These are phyloP conservation scores for Mormoops blainvillei DNA, from an alignment of 2,113 vertebrate genomes.

Conservation along the genomic window DNA sequence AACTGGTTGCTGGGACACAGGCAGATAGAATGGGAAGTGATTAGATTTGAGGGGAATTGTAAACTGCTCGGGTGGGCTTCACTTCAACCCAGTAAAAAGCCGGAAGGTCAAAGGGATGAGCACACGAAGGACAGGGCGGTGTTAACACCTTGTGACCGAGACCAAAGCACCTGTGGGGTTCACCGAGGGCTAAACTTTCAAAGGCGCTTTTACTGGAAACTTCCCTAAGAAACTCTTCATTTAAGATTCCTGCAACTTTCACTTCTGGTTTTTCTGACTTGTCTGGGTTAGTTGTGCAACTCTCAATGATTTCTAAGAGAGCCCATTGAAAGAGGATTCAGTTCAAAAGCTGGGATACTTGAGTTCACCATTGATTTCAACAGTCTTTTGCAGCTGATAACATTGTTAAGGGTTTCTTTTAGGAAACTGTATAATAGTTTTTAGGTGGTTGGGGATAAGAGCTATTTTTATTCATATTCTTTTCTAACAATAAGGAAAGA, in stretches of 20 bases:
- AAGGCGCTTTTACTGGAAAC: not conserved
- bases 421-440: not conserved
- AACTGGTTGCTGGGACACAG: not conserved
- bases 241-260: not conserved
- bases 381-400: not conserved
- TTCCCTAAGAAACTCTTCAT: not conserved
- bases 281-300: not conserved
- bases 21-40: not conserved
- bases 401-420: not conserved
- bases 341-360: not conserved
- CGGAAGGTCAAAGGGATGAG: not conserved
- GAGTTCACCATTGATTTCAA: not conserved
- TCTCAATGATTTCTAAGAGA: conserved; percentile 28
- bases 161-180: not conserved
- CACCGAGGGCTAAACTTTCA: not conserved
- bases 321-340: not conserved
- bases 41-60: not conserved
- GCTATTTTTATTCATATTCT: not conserved
- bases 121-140: not conserved
- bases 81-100: not conserved
- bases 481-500: not conserved
- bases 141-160: not conserved
- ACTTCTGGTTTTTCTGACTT: not conserved
- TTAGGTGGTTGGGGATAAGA: not conserved
- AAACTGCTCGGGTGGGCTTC: not conserved